phyloP scores from a whole-genome alignment of 2,888 invertebrate species.

The Chrysolina oricalcia region DNA sequence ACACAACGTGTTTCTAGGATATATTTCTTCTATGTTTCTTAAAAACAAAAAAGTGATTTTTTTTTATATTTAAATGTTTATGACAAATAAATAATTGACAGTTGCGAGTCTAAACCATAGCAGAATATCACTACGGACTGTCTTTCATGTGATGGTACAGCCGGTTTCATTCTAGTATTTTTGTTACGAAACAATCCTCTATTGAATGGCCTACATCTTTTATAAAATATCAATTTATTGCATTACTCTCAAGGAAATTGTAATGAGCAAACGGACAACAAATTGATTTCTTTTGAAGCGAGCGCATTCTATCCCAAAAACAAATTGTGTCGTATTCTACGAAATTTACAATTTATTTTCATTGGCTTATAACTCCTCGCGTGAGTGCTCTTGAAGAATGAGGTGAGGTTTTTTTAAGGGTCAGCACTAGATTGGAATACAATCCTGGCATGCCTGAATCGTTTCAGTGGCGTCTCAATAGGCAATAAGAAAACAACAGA shows the following conservation, averaged over 20 bases:
- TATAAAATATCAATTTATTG: not conserved
- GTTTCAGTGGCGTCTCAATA: constrained; percentile 24
- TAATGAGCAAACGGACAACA: not conserved
- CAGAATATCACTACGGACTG: too few relatives aligned
- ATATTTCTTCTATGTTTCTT: too few relatives aligned
- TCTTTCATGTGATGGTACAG: too few relatives aligned
- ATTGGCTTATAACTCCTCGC: constrained; percentile 58
- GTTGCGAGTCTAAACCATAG: too few relatives aligned
- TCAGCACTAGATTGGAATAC: constrained; percentile 48
- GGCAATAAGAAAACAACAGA: too few relatives aligned
- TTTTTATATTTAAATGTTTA: too few relatives aligned
- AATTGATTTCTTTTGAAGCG: constrained; percentile 11
- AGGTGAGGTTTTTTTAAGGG: constrained; percentile 45
- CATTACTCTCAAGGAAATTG: not conserved
- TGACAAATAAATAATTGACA: too few relatives aligned
- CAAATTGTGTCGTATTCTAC: constrained; percentile 52
- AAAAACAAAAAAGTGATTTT: too few relatives aligned
- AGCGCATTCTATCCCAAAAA: constrained; percentile 9
- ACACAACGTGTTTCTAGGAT: too few relatives aligned
- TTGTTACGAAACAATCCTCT: too few relatives aligned
- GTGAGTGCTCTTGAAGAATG: constrained; percentile 43
- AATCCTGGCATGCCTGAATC: constrained; percentile 50
- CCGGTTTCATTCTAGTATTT: too few relatives aligned
- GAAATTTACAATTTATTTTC: constrained; percentile 59
- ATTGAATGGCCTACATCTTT: not conserved